Conservation (phyloP, 2,797 vertebrate species). For the Cuculus canorus region DNA sequence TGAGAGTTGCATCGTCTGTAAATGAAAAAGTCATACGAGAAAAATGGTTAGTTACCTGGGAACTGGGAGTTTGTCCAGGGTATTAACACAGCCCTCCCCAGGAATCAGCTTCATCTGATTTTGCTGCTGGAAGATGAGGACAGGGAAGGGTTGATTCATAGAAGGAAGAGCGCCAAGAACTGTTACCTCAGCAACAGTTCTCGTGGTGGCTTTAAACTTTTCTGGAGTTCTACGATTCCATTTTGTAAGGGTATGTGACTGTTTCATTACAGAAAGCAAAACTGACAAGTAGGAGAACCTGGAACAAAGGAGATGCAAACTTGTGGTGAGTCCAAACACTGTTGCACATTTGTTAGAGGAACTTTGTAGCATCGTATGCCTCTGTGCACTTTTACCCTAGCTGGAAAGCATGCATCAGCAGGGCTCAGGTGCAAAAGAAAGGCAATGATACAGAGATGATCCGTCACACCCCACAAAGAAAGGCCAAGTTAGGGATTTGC, state of each 20-base stretch:
- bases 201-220: neutral
- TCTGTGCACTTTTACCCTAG: neutral
- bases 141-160: neutral
- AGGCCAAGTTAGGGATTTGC: neutral
- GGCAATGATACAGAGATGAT: neutral
- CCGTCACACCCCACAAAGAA: neutral
- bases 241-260: neutral
- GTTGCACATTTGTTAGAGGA: fast-evolving
- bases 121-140: neutral
- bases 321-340: neutral
- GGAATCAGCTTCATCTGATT: neutral
- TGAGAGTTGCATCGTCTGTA: neutral
- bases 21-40: neutral
- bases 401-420: neutral
- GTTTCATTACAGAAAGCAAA: neutral
- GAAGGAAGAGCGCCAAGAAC: neutral
- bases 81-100: neutral
- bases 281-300: neutral
- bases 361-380: neutral
- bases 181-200: neutral
- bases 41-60: neutral
- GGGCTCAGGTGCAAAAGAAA: neutral
- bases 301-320: neutral
- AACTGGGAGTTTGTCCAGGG: neutral
- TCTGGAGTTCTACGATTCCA: neutral